These are phyloP conservation scores for Aphelocoma californica DNA, from an alignment of 2,797 vertebrate genomes.

Conservation along the genomic window DNA sequence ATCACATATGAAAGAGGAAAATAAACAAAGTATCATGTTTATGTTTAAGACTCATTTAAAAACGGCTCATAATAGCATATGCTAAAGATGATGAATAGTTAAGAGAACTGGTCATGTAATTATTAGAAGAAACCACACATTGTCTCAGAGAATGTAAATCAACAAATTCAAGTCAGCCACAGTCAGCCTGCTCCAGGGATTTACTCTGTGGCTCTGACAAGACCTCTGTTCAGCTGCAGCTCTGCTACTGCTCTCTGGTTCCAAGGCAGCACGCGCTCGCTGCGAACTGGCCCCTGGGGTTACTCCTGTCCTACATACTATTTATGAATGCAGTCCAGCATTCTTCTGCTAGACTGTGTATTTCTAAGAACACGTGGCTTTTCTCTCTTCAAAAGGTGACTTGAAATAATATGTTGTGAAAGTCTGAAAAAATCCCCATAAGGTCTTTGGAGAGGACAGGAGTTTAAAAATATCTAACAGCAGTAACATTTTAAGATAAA, in stretches of 20 bases:
- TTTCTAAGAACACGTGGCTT: conserved; percentile 21
- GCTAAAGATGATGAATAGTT: conserved; percentile 52
- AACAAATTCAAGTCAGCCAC: conserved; percentile 33
- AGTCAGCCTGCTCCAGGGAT: neutral
- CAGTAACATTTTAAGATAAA: neutral
- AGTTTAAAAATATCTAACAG: neutral
- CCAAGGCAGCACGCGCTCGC: conserved; percentile 27
- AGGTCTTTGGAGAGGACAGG: neutral
- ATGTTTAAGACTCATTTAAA: neutral
- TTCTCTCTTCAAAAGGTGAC: neutral
- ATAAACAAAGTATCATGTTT: conserved; percentile 25
- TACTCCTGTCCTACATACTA: conserved; percentile 60
- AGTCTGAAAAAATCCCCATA: neutral
- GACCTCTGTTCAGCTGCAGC: conserved; percentile 14
- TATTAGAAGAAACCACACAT: conserved; percentile 50
- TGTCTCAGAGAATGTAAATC: conserved; percentile 56
- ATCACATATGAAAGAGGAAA: conserved; percentile 10
- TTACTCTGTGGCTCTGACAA: conserved; percentile 46
- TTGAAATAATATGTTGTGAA: conserved; percentile 36
- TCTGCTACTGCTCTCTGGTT: conserved; percentile 31
- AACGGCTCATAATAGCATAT: neutral
- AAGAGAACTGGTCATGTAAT: conserved; percentile 43
- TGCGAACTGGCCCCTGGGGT: conserved; percentile 46
- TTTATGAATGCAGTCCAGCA: conserved; percentile 29
- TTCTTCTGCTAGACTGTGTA: conserved; percentile 25